phyloP scores from a whole-genome alignment of 2,797 vertebrate genomes.

The Cyclopterus lumpus region DNA sequence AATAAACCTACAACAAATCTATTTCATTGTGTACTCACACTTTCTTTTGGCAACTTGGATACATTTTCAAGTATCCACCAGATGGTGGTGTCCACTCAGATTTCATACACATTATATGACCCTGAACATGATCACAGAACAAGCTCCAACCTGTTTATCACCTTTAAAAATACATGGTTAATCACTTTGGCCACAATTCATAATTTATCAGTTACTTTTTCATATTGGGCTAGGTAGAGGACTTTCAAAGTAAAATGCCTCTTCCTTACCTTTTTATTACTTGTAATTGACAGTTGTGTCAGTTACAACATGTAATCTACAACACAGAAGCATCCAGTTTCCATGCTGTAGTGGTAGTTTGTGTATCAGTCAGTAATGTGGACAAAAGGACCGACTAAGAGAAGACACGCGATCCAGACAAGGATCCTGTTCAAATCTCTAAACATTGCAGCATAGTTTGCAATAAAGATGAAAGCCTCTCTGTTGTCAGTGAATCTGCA shows the following conservation, averaged over 20 bases:
- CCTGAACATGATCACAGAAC: neutral
- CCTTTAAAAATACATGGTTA: too few species aligned
- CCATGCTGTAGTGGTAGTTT: neutral
- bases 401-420: constrained; percentile 7
- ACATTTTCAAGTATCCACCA: constrained; percentile 68
- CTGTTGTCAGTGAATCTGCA: neutral
- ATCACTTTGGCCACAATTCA: too few species aligned
- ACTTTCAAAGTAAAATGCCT: constrained; percentile 3
- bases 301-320: neutral
- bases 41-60: neutral
- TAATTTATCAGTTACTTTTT: too few species aligned
- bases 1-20: neutral
- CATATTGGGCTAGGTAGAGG: too few species aligned
- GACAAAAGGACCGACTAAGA: constrained; percentile 28
- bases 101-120: constrained; percentile 2
- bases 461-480: neutral
- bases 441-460: neutral
- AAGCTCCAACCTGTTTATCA: neutral
- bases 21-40: neutral
- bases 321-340: neutral
- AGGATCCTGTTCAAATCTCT: constrained; percentile 15
- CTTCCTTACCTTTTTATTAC: neutral
- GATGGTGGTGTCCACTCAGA: constrained; percentile 69
- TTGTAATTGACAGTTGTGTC: neutral
- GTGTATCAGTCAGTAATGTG: constrained; percentile 12